Base-by-base conservation (phyloP, 1,140 invertebrate species). In the Patella vulgata region DNA sequence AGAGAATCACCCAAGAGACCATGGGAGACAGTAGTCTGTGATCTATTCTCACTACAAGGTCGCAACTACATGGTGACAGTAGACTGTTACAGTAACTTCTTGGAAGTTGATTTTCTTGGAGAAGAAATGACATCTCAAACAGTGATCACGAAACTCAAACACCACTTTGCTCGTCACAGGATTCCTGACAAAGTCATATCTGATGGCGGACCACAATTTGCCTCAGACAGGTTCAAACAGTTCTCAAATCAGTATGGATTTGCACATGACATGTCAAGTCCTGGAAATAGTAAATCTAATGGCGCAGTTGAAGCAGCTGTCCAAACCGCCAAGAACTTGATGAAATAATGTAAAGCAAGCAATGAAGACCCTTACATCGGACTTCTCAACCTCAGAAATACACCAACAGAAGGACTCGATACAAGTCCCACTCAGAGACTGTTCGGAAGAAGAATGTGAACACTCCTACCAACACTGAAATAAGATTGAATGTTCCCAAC, bases 251-350 rank as follows among this genome's bases (percentile, higher is more conserved):
- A 40, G 12, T 70, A 61, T 58, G 47, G 55, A 47, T 61, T 68
- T 11, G 44, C 39, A 9, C 69, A 74, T 55, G 28, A 43, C 14
- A 62, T 42, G 4, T 57, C 70, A 9, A 61, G 56, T 11, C 73
- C 67, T n/a, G 40, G 54, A 19, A 60, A 70, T 47, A 58, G 31
- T 19, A 50, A 69, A 39, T 51, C 50, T 23, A 74, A 74, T 25
- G 73, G 65, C 31, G 68, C 66, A 43, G 73, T 64, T 0, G 70
- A 75, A 62, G 53, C 62, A 12, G 63, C 67, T 17, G 59, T 73
- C 4, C 66, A 70, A 64, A 54, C 70, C 6, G 52, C 50, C 6
- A 75, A 75, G 33, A 48, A 56, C n/a, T 39, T 74, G 43, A 57
- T 77, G 42, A 67, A 54, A 14, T 66, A 70, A 55, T 55, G 55